Evolutionary conservation across 37 sponge, comb jelly and placozoan genomes (phyloP).

Genomic region (Spongilla lacustris): DNA sequence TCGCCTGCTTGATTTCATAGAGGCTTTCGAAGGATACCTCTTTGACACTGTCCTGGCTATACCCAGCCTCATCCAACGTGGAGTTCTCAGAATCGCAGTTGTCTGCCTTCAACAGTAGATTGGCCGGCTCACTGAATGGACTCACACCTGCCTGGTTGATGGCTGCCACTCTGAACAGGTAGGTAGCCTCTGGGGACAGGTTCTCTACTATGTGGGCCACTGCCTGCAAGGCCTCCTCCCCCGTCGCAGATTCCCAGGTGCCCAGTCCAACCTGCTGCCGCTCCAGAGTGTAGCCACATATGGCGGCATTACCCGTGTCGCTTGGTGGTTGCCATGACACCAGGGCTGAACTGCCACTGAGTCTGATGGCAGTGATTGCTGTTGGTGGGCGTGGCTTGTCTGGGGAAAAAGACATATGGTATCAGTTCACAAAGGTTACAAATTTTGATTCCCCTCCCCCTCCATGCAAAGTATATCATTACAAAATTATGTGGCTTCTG

Average conservation of each 20-base stretch:
- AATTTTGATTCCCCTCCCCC: too few species aligned
- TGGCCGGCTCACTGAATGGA: constrained; percentile 54
- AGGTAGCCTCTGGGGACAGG: constrained; percentile 43
- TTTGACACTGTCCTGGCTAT: too few species aligned
- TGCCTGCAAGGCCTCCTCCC: constrained; percentile 1
- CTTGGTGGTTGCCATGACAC: constrained; percentile 75
- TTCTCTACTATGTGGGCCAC: constrained; percentile 69
- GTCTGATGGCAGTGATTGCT: constrained; percentile 54
- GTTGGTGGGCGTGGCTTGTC: constrained; percentile 55
- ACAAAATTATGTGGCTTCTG: too few species aligned
- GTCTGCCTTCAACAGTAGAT: constrained; percentile 23
- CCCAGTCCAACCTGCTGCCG: constrained; percentile 19
- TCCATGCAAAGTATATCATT: too few species aligned
- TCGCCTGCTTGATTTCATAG: too few species aligned
- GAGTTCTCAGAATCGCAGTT: constrained; percentile 37
- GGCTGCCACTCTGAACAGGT: constrained; percentile 76
- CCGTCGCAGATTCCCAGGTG: constrained; percentile 34
- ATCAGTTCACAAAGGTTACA: background rate
- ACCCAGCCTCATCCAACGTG: background rate
- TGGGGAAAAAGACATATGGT: constrained; percentile 1
- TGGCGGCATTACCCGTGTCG: constrained; percentile 40
- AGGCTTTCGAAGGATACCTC: too few species aligned
- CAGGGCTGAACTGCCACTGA: constrained; percentile 66
- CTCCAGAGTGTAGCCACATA: constrained; percentile 62
- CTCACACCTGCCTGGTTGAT: constrained; percentile 64